Percentiles rank a stretch among this genome's conserved stretches.
Evolutionary conservation across 2,113 vertebrate species (phyloP).

Genomic region (Heterotis niloticus): DNA sequence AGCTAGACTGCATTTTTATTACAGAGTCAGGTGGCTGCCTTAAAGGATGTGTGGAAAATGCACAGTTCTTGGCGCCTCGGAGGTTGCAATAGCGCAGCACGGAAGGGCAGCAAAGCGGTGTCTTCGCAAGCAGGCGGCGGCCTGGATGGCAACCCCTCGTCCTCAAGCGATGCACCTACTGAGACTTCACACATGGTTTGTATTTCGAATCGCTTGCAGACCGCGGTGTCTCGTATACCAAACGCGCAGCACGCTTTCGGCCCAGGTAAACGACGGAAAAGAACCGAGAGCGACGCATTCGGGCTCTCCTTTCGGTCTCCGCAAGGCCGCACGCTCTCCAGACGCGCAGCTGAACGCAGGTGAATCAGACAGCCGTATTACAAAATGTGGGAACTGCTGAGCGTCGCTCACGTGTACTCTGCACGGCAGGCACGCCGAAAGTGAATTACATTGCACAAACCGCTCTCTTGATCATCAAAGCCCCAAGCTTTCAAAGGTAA

Average conservation of each 20-base stretch:
- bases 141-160: background rate
- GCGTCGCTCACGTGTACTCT: background rate
- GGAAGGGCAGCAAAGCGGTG: background rate
- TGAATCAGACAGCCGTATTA: background rate
- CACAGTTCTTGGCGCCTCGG: background rate
- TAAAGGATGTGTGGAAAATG: slow-evolving; percentile 11
- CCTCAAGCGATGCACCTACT: background rate
- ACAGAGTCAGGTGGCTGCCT: background rate
- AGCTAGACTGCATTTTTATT: background rate
- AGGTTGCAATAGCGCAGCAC: background rate
- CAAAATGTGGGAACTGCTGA: background rate
- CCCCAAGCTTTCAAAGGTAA: background rate
- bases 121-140: background rate
- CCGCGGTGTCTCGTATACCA: too few species aligned
- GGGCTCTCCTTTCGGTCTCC: too few species aligned
- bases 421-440: background rate
- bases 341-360: background rate
- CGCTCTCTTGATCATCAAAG: background rate
- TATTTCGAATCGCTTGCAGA: too few species aligned
- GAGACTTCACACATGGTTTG: too few species aligned
- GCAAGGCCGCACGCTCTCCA: background rate
- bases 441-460: slow-evolving; percentile 1
- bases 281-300: too few species aligned
- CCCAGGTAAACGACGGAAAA: too few species aligned
- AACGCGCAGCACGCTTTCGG: too few species aligned